phyloP scores from a whole-genome alignment of 1,140 invertebrate genomes.

The Nephotettix cincticeps region DNA sequence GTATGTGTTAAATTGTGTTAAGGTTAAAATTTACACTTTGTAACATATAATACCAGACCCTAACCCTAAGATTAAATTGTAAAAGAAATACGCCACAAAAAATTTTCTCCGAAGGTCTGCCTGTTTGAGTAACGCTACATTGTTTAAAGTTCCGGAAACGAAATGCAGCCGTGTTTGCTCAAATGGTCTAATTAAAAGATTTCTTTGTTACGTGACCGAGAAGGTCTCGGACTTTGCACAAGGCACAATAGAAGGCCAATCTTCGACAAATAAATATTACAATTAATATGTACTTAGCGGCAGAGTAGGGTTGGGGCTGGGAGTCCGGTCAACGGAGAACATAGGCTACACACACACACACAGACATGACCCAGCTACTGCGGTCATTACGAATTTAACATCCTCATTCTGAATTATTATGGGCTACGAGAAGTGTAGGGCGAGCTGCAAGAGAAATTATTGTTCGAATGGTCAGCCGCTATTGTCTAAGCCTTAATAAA shows the following conservation, averaged over 20 bases:
- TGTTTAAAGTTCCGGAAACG: background rate
- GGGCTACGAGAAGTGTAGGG: background rate
- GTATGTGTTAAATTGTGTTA: too few relatives aligned
- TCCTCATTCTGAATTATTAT: conserved; percentile 17
- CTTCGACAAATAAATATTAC: conserved; percentile 19
- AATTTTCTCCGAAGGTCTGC: too few relatives aligned
- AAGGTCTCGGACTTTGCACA: background rate
- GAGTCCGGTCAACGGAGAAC: conserved; percentile 11
- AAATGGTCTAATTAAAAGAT: background rate
- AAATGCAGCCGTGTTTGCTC: background rate
- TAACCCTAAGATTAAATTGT: too few relatives aligned
- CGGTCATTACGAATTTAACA: conserved; percentile 19
- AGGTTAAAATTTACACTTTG: too few relatives aligned
- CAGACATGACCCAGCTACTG: background rate
- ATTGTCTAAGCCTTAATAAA: conserved; percentile 21
- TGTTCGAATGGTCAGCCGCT: conserved; percentile 18
- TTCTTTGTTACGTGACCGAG: background rate
- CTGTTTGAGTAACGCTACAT: too few relatives aligned
- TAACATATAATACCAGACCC: too few relatives aligned
- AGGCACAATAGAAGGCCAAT: conserved; percentile 8
- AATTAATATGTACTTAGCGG: conserved; percentile 12
- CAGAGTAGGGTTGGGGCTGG: background rate
- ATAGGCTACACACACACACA: conserved; percentile 2
- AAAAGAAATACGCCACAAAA: too few relatives aligned
- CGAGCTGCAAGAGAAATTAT: background rate